Percentiles rank a stretch among this genome's conserved stretches.
Conservation (phyloP, 2,797 vertebrate species). For the Hemitrygon akajei region DNA sequence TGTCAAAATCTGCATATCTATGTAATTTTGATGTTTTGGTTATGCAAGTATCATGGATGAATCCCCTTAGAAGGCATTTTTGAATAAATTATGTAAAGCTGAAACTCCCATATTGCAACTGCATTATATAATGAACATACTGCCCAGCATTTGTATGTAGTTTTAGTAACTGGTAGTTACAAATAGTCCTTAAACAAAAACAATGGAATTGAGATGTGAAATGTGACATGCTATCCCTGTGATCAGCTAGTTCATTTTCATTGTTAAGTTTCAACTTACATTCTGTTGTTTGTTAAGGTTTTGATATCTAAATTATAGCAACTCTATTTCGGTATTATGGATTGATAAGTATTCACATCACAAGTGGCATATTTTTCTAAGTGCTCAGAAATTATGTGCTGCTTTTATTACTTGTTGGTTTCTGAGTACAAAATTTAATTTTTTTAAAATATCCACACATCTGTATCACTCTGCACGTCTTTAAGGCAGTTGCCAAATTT, state of each 20-base stretch:
- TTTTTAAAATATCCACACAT: no score
- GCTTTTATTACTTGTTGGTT: background rate
- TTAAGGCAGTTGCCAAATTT: background rate
- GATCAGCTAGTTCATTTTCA: background rate
- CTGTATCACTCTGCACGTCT: background rate
- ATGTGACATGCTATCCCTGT: background rate
- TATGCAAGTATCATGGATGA: background rate
- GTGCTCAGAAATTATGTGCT: background rate
- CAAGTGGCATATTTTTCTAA: background rate
- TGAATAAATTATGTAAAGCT: constrained; percentile 10
- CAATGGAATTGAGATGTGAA: background rate
- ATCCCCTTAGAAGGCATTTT: background rate
- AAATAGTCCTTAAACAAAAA: background rate
- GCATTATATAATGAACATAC: background rate
- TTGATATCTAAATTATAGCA: no score
- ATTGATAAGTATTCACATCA: background rate
- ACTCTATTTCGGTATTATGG: background rate
- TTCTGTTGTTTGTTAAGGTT: background rate
- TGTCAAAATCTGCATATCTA: background rate
- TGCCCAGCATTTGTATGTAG: constrained; percentile 12
- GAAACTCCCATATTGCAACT: background rate
- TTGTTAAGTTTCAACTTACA: background rate
- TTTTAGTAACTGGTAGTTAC: background rate
- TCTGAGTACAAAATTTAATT: background rate
- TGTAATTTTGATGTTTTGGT: background rate